Conservation (phyloP, 1,140 invertebrate species). For the Euborellia annulipes region DNA sequence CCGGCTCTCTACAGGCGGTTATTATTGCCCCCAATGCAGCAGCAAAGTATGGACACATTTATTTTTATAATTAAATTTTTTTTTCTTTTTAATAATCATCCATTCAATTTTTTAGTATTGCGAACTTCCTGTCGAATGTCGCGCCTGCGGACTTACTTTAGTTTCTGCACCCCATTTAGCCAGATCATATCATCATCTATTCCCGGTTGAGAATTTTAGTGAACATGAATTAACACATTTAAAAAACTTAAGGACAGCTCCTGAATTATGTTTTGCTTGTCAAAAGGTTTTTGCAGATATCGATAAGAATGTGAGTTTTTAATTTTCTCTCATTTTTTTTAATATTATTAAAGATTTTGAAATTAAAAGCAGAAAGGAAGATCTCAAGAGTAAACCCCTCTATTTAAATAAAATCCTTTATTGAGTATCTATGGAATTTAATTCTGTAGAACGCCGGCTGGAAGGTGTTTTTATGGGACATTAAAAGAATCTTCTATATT, state of each 20-base stretch:
- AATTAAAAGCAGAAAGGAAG: too few species aligned
- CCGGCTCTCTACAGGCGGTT: constrained; percentile 56
- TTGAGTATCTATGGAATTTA: too few species aligned
- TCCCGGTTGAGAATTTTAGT: constrained; percentile 73
- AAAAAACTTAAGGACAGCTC: too few species aligned
- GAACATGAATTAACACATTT: constrained; percentile 36
- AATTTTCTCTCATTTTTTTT: not conserved
- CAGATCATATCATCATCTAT: constrained; percentile 91
- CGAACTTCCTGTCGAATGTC: constrained; percentile 92
- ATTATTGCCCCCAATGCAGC: constrained; percentile 90
- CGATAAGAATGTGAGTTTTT: constrained; percentile 50
- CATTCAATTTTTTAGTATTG: constrained; percentile 46
- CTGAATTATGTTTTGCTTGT: constrained; percentile 46
- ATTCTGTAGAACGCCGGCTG: too few species aligned
- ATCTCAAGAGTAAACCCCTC: too few species aligned
- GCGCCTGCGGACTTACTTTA: constrained; percentile 86
- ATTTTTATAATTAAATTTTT: too few species aligned
- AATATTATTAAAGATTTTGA: too few species aligned
- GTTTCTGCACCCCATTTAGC: constrained; percentile 95
- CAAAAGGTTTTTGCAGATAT: constrained; percentile 44
- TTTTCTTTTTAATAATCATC: too few species aligned
- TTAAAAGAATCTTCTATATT: too few species aligned
- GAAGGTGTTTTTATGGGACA: too few species aligned
- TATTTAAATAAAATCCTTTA: too few species aligned
- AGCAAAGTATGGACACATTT: constrained; percentile 40